phyloP scores from a whole-genome alignment of 1,140 invertebrate species.

The Stegodyphus dumicola region DNA sequence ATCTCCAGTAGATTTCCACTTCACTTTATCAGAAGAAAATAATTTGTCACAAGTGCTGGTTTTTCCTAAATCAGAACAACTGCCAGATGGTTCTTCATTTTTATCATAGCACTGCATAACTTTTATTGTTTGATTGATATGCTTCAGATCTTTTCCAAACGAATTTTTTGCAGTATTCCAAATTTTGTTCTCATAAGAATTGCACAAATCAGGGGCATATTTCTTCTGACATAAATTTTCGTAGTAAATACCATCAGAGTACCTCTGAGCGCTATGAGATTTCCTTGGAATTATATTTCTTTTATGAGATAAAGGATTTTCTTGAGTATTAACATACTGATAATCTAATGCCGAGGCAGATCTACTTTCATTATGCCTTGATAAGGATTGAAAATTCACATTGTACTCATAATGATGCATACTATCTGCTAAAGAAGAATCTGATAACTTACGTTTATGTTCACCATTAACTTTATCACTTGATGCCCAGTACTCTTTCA shows the following conservation, averaged over 20 bases:
- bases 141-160: constrained; percentile 21
- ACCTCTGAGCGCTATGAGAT: constrained; percentile 45
- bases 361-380: constrained; percentile 16
- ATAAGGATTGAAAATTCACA: constrained; percentile 14
- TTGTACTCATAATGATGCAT: constrained; percentile 1
- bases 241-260: constrained; percentile 51
- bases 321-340: neutral
- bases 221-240: constrained; percentile 25
- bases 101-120: constrained; percentile 8
- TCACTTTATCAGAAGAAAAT: constrained; percentile 20
- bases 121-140: constrained; percentile 18
- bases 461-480: neutral
- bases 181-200: constrained; percentile 15
- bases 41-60: constrained; percentile 8
- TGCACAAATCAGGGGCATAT: neutral
- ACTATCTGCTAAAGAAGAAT: constrained; percentile 14
- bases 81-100: constrained; percentile 40
- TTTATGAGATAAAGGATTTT: neutral
- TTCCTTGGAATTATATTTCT: neutral
- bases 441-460: constrained; percentile 38
- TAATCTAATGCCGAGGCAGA: constrained; percentile 26
- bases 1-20: constrained; percentile 42
- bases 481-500: neutral
- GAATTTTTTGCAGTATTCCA: constrained; percentile 26
- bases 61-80: constrained; percentile 45